Evolutionary conservation across 2,888 invertebrate species (phyloP).

Genomic region (Nomada hirtipes): DNA sequence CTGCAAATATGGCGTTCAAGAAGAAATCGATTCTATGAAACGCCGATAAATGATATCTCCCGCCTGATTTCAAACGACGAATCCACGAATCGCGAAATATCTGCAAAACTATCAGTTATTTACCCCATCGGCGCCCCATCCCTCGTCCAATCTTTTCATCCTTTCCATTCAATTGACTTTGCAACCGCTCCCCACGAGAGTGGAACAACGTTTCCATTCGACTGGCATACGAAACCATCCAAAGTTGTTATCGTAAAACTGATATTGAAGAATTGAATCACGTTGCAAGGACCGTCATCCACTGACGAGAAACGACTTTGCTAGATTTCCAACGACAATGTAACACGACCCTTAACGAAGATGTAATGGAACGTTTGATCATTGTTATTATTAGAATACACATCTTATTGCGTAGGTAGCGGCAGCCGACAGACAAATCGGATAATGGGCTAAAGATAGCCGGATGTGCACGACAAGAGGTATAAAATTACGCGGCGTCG

Average conservation of each 20-base stretch:
- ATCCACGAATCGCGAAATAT: no score
- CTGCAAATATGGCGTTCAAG: conserved; percentile 20
- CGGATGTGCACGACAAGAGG: no score
- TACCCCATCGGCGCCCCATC: background rate
- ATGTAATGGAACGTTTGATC: background rate
- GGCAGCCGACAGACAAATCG: background rate
- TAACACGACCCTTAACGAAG: background rate
- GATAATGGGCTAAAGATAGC: background rate
- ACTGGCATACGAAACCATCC: background rate
- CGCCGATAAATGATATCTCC: background rate
- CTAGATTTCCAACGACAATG: background rate
- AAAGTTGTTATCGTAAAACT: background rate
- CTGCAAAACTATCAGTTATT: background rate
- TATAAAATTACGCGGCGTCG: conserved; percentile 6
- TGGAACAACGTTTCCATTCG: conserved; percentile 8
- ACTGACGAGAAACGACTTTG: background rate
- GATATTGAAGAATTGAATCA: no score
- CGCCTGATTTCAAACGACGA: background rate
- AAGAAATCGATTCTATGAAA: conserved; percentile 20
- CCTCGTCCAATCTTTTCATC: background rate
- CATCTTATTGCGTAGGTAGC: background rate
- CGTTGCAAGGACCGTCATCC: no score
- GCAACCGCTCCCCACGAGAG: background rate
- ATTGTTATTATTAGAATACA: conserved; percentile 10
- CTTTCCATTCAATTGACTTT: conserved; percentile 14